Evolutionary conservation across 2,113 vertebrate genomes (phyloP), one percentile per base, ranked within the genome.

Genomic region (Petroica traversi): DNA sequence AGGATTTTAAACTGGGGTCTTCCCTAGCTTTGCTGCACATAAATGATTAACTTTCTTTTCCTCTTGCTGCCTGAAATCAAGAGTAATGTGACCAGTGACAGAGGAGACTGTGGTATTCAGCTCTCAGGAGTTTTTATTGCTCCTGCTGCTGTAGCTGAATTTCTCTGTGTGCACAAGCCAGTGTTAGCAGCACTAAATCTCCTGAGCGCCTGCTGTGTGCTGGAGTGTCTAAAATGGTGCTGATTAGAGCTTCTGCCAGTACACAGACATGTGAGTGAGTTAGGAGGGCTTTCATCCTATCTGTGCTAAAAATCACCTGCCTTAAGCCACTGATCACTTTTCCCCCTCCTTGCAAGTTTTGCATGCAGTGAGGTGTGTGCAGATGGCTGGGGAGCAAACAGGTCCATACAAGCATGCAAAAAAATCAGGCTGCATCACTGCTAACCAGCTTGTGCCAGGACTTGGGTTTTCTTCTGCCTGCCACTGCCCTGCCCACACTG

Each of bases 41-140:
- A 88, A 94, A 88, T 91, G 12, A 89, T 92, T 82, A 89, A 79
- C 31, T 91, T 85, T 74, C 66, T 43, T 51, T 81, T 87, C 67
- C 61, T 92, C 57, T 83, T 67, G 61, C 80, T 84, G 64, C n/a
- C 29, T 20, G 9, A 40, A 83, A 69, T 66, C 66, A 75, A 91
- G 89, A 89, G 38, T 79, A 91, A 86, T 74, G 77, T 80, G 64
- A 89, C 82, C 62, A 34, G 61, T 9, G 8, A 68, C 33, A 45
- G 79, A 84, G 5, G 48, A 92, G 58, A 91, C 34, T 26, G 12
- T 26, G 33, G n/a, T 68, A 68, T 91, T 84, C 77, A 57, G 34
- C 43, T 94, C 55, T 43, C 67, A 92, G 91, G 72, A 88, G 69
- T 49, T 87, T 88, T 72, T 59, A 71, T 88, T 94, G 34, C 28